A percentile compares a stretch with the other conserved stretches of the same genome.
These are phyloP conservation scores for Kuschelorhynchus macadamiae DNA, from an alignment of 2,888 invertebrate species.

Conservation along the genomic window DNA sequence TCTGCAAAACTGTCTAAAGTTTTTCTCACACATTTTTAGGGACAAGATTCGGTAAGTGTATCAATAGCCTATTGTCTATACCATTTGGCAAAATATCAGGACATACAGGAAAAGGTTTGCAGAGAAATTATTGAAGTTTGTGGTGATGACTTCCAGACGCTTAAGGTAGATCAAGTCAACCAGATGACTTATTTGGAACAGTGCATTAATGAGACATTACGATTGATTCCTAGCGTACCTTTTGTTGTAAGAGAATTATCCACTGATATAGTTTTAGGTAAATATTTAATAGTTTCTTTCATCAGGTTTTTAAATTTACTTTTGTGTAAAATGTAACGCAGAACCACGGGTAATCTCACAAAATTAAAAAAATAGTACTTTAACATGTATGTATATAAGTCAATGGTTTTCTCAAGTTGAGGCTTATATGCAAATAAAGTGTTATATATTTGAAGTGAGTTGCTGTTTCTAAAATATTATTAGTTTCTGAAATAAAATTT, in stretches of 20 bases:
- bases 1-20: too few relatives aligned
- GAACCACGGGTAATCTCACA: too few relatives aligned
- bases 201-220: slow-evolving; percentile 78
- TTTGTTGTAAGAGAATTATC: slow-evolving; percentile 74
- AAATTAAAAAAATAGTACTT: too few relatives aligned
- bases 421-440: too few relatives aligned
- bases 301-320: too few relatives aligned
- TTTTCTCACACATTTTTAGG: slow-evolving; percentile 64
- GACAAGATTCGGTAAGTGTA: slow-evolving; percentile 75
- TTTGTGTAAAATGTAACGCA: too few relatives aligned
- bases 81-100: slow-evolving; percentile 71
- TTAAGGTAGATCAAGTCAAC: slow-evolving; percentile 72
- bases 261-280: slow-evolving; percentile 74
- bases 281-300: too few relatives aligned
- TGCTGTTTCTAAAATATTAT: too few relatives aligned
- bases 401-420: too few relatives aligned
- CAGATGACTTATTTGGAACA: slow-evolving; percentile 79
- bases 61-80: slow-evolving; percentile 73
- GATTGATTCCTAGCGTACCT: slow-evolving; percentile 79
- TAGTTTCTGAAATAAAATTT: too few relatives aligned
- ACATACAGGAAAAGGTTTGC: slow-evolving; percentile 69
- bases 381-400: too few relatives aligned
- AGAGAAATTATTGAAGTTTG: slow-evolving; percentile 70
- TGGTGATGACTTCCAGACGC: slow-evolving; percentile 68
- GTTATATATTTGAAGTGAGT: too few relatives aligned